Evolutionary conservation across 2,888 invertebrate species (phyloP).

Genomic region (Meteorus cinctellus): DNA sequence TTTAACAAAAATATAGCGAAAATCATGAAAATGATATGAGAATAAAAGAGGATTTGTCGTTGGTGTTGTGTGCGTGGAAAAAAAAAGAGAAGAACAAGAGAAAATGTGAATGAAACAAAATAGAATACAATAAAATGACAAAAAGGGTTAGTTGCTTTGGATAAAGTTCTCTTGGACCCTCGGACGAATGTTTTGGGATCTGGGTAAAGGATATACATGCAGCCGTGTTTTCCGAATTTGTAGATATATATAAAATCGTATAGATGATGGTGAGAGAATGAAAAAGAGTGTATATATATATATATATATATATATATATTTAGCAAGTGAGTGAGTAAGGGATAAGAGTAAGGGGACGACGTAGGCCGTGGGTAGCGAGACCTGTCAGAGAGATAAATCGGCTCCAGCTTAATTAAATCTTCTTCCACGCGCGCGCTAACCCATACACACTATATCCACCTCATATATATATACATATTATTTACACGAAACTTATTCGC

Average conservation of each 20-base stretch:
- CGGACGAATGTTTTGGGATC: constrained; percentile 13
- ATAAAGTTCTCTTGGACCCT: constrained; percentile 10
- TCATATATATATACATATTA: constrained; percentile 46
- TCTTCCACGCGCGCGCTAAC: constrained; percentile 67
- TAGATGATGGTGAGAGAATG: constrained; percentile 9
- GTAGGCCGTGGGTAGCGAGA: constrained; percentile 42
- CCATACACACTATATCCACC: constrained; percentile 61
- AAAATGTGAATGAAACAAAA: not conserved
- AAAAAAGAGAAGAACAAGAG: not conserved
- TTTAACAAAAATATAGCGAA: no score
- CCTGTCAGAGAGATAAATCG: constrained; percentile 74
- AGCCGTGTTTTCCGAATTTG: constrained; percentile 18
- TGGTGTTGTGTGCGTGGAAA: not conserved
- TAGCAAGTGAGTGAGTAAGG: not conserved
- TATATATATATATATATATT: constrained; percentile 5
- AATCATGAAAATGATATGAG: not conserved
- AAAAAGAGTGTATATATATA: not conserved
- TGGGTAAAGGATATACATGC: not conserved
- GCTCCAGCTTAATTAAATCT: constrained; percentile 74
- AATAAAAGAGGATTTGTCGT: not conserved
- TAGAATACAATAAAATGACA: not conserved
- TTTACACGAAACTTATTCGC: not conserved
- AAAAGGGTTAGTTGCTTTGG: constrained; percentile 6
- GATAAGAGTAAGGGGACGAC: constrained; percentile 49
- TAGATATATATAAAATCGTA: not conserved